A percentile compares a stretch with the other conserved stretches of the same genome.
phyloP scores from a whole-genome alignment of 2,113 vertebrate genomes.

The Eudyptes chrysolophus region DNA sequence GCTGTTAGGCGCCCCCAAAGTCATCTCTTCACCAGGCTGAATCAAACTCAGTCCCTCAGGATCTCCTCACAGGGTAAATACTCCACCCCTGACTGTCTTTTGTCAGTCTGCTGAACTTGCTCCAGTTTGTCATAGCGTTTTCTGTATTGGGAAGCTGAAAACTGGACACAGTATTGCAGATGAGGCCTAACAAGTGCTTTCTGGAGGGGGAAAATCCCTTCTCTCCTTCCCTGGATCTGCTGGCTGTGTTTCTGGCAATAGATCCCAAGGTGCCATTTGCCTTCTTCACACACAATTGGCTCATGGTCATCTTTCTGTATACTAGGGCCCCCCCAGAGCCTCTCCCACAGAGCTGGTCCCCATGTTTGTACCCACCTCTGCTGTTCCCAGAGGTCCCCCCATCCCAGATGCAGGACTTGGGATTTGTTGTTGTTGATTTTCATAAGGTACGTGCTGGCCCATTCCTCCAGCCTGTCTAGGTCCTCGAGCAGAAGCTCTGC shows the following conservation, averaged over 20 bases:
- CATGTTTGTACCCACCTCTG: background rate
- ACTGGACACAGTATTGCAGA: background rate
- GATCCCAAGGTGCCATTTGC: background rate
- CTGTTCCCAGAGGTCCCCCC: background rate
- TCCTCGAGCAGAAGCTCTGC: background rate
- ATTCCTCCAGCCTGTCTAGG: background rate
- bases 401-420: background rate
- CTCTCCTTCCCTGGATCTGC: background rate
- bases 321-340: background rate
- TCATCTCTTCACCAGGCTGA: background rate
- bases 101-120: background rate
- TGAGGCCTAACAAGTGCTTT: background rate
- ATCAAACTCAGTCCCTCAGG: background rate
- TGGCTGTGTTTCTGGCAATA: background rate
- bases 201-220: background rate
- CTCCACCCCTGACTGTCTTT: background rate
- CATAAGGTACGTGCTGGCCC: background rate
- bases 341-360: background rate
- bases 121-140: background rate
- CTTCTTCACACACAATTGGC: background rate
- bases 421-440: background rate
- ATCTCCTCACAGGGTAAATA: background rate
- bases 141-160: background rate
- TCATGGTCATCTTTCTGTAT: background rate
- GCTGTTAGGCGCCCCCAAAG: background rate